Conservation (phyloP, 2,888 invertebrate genomes). For the Oegoconia quadripuncta region DNA sequence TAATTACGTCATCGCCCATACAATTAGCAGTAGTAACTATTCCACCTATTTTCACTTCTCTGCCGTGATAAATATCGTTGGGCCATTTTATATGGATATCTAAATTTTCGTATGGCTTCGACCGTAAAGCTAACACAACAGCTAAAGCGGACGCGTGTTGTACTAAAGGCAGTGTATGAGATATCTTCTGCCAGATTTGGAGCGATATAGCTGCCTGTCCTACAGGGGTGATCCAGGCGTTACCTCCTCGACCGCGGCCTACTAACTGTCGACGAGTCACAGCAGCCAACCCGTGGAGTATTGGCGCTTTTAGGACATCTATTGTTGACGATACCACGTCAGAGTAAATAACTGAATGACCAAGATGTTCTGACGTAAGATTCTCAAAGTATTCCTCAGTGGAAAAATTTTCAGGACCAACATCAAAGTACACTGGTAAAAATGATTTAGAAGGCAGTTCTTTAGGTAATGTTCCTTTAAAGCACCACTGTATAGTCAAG, state of each 20-base stretch:
- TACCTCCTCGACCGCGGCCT: conserved; percentile 9
- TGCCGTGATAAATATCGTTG: conserved; percentile 12
- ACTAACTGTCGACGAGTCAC: conserved; percentile 5
- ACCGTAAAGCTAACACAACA: conserved; percentile 5
- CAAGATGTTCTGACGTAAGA: conserved; percentile 5
- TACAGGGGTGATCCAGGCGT: conserved; percentile 10
- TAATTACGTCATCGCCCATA: conserved; percentile 6
- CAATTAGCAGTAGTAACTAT: conserved; percentile 7
- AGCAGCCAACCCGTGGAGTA: conserved; percentile 8
- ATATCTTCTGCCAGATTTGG: conserved; percentile 11
- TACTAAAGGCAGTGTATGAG: conserved; percentile 5
- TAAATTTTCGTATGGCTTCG: conserved; percentile 3
- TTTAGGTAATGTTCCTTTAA: neutral
- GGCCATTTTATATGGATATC: conserved; percentile 15
- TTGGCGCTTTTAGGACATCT: conserved; percentile 1
- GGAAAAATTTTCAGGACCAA: conserved; percentile 5
- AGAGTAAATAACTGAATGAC: conserved; percentile 5
- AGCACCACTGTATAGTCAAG: conserved; percentile 17
- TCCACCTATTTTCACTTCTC: conserved; percentile 10
- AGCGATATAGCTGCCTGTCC: conserved; percentile 13
- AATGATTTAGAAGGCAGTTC: conserved; percentile 5
- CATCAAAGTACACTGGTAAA: conserved; percentile 7
- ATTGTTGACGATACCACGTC: conserved; percentile 11
- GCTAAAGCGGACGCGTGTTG: conserved; percentile 12
- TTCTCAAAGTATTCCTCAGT: conserved; percentile 7